Percentiles rank a stretch among this genome's conserved stretches.
phyloP scores from a whole-genome alignment of 92 coral and sea anemone genomes.

The Virgularia gustaviana region DNA sequence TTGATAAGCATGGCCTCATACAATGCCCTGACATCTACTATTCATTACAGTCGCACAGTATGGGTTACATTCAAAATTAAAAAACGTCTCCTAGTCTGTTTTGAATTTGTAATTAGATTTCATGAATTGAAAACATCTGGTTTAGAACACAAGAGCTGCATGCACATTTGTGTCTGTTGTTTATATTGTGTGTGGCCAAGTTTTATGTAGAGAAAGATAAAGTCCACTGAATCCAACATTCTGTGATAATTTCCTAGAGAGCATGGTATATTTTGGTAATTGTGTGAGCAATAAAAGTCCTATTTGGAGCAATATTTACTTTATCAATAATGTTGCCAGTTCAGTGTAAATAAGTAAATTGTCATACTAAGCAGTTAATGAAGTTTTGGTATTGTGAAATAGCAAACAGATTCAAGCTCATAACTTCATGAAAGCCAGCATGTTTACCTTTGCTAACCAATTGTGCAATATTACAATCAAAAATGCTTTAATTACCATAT shows the following conservation, averaged over 20 bases:
- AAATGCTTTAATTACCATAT: slow-evolving; percentile 17
- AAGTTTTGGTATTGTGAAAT: neutral
- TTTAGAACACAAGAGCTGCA: neutral
- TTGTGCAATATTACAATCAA: neutral
- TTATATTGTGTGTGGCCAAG: neutral
- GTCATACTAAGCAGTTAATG: slow-evolving; percentile 10
- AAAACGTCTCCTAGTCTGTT: slow-evolving; percentile 4
- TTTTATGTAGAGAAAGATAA: neutral
- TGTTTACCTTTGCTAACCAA: slow-evolving; percentile 1
- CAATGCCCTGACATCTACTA: neutral
- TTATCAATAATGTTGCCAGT: slow-evolving; percentile 4
- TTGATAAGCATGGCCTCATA: too few relatives aligned
- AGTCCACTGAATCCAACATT: neutral
- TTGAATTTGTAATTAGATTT: slow-evolving; percentile 30
- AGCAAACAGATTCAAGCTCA: slow-evolving; percentile 10
- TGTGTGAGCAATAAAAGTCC: neutral
- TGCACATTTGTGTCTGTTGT: neutral
- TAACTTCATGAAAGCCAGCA: neutral
- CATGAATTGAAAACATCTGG: slow-evolving; percentile 8
- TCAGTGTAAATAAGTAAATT: slow-evolving; percentile 20
- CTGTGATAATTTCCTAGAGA: neutral
- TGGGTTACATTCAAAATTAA: slow-evolving; percentile 22
- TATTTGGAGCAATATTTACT: neutral
- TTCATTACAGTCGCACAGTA: slow-evolving; percentile 10
- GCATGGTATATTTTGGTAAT: neutral